Conservation (phyloP, 2,888 invertebrate species). For the Eurytoma adleriae region DNA sequence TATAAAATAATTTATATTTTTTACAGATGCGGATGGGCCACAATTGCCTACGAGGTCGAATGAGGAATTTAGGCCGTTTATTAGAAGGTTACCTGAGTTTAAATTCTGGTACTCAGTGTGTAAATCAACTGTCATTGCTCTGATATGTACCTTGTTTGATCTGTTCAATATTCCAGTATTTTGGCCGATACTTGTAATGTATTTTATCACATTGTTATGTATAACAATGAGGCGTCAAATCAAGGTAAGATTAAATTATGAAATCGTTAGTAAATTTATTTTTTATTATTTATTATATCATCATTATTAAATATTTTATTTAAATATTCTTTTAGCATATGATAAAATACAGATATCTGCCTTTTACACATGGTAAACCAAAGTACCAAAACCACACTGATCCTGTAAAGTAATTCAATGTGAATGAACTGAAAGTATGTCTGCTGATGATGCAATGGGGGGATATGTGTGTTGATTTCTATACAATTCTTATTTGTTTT, state of each 20-base stretch:
- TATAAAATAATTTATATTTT: constrained; percentile 16
- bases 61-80: constrained; percentile 99
- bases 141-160: constrained; percentile 96
- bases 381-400: constrained; percentile 87
- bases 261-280: not conserved
- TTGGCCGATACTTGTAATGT: constrained; percentile 99
- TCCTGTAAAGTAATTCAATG: constrained; percentile 70
- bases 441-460: constrained; percentile 63
- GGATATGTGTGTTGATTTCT: constrained; percentile 69
- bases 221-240: constrained; percentile 99
- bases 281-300: not conserved
- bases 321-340: constrained; percentile 99
- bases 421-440: constrained; percentile 67
- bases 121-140: constrained; percentile 93
- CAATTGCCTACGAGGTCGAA: constrained; percentile 95
- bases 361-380: constrained; percentile 98
- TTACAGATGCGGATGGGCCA: constrained; percentile 87
- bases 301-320: constrained; percentile 61
- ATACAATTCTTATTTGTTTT: constrained; percentile 58
- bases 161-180: constrained; percentile 99
- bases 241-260: constrained; percentile 83
- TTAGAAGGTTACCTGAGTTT: constrained; percentile 97
- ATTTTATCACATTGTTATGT: constrained; percentile 98
- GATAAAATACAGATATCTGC: constrained; percentile 99
- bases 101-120: constrained; percentile 99